phyloP scores from a whole-genome alignment of 2,888 invertebrate species.

The Hydropsyche betteni region DNA sequence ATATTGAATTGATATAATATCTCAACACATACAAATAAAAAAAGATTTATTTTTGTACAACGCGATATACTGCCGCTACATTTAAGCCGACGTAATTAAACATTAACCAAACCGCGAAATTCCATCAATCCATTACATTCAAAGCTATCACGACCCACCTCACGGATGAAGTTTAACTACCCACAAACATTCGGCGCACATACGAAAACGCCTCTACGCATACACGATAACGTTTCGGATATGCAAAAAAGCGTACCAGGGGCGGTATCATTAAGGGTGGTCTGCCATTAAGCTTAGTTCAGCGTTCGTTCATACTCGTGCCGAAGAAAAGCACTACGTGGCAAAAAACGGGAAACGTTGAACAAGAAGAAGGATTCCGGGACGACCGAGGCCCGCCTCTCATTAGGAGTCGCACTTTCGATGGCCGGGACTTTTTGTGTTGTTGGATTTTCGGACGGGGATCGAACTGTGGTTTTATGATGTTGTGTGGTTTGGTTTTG shows the following conservation, averaged over 20 bases:
- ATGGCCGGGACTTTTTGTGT: neutral
- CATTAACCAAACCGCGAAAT: too few relatives aligned
- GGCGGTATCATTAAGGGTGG: slow-evolving; percentile 44
- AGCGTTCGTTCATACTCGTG: slow-evolving; percentile 28
- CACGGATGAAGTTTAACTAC: neutral
- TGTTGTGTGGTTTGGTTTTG: too few relatives aligned
- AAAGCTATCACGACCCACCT: neutral
- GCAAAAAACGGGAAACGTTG: slow-evolving; percentile 38
- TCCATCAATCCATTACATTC: neutral
- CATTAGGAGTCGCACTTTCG: neutral
- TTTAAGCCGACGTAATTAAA: too few relatives aligned
- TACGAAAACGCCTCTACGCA: neutral
- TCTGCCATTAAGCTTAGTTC: slow-evolving; percentile 49
- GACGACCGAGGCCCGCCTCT: neutral
- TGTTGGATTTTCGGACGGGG: slow-evolving; percentile 9
- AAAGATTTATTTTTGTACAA: too few relatives aligned
- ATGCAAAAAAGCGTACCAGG: slow-evolving; percentile 30
- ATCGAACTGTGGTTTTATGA: slow-evolving; percentile 4
- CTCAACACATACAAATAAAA: too few relatives aligned
- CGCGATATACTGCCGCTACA: too few relatives aligned
- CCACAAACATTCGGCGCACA: too few relatives aligned
- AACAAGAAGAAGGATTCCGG: slow-evolving; percentile 24
- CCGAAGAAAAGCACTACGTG: slow-evolving; percentile 45
- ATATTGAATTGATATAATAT: too few relatives aligned
- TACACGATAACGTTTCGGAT: neutral